These are phyloP conservation scores for Tipula vernalis DNA, from an alignment of 2,888 invertebrate genomes.

Conservation along the genomic window DNA sequence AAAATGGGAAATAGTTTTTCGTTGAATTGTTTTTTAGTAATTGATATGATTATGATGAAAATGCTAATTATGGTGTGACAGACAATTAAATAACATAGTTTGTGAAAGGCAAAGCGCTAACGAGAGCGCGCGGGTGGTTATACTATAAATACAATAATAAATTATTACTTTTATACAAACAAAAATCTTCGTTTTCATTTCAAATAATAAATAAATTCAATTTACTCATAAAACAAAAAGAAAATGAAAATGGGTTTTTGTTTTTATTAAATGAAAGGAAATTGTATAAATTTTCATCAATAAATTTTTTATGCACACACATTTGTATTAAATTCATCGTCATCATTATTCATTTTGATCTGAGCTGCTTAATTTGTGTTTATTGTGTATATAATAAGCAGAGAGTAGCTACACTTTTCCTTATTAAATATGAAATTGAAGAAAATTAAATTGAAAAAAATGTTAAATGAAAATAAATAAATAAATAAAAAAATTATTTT, in stretches of 20 bases:
- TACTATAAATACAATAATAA: not conserved
- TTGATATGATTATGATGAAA: not conserved
- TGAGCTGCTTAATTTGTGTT: not conserved
- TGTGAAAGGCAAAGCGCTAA: not conserved
- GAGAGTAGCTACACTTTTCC: not conserved
- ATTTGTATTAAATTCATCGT: not conserved
- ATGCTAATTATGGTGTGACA: not conserved
- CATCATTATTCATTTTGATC: not conserved
- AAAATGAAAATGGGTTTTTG: not conserved
- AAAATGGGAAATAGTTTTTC: not conserved
- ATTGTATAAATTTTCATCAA: not conserved
- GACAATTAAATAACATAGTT: not conserved
- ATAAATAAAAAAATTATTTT: not conserved
- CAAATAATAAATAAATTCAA: not conserved
- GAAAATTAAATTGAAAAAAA: not conserved
- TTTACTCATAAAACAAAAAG: not conserved
- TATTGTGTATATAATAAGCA: not conserved
- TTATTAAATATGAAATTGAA: not conserved
- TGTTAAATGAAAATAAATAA: slow-evolving; percentile 4
- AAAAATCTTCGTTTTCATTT: not conserved
- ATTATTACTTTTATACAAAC: not conserved
- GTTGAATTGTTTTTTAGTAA: too few relatives aligned
- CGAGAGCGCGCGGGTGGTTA: not conserved
- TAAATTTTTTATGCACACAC: not conserved
- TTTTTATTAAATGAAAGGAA: not conserved